phyloP scores from a whole-genome alignment of 2,888 invertebrate genomes.

The Campoletis raptor region DNA sequence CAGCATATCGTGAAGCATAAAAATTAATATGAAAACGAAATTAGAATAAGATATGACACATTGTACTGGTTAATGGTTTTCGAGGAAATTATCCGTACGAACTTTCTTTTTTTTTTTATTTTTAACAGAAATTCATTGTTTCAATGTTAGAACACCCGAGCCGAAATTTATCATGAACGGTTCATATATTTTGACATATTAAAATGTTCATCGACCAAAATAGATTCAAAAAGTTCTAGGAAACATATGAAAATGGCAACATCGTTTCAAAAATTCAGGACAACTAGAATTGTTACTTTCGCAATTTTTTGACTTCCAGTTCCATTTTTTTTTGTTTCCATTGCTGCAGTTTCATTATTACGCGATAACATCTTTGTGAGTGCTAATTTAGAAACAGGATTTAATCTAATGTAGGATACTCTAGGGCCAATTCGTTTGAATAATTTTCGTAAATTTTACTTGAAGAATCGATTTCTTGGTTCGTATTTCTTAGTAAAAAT shows the following conservation, averaged over 20 bases:
- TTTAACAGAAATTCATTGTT: not conserved
- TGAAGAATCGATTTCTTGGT: not conserved
- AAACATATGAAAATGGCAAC: not conserved
- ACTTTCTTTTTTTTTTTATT: slow-evolving; percentile 13
- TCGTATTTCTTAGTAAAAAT: not conserved
- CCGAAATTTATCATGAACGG: not conserved
- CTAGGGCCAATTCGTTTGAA: not conserved
- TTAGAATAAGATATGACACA: not conserved
- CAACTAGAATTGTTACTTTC: not conserved
- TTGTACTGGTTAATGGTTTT: not conserved
- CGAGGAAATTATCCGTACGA: not conserved
- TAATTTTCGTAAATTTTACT: not conserved
- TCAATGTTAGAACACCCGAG: not conserved
- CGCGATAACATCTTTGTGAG: not conserved
- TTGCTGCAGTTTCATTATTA: not conserved
- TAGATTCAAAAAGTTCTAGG: not conserved
- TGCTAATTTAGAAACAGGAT: not conserved
- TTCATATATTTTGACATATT: not conserved
- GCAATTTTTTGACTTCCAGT: not conserved
- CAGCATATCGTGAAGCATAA: not conserved
- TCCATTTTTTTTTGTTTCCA: not conserved
- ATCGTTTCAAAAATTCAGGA: not conserved
- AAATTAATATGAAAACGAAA: slow-evolving; percentile 8
- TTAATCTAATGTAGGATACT: not conserved
- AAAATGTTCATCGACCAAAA: not conserved